Evolutionary conservation across 2,888 invertebrate genomes (phyloP), one percentile per base, ranked within the genome.

Genomic region (Aelia acuminata): DNA sequence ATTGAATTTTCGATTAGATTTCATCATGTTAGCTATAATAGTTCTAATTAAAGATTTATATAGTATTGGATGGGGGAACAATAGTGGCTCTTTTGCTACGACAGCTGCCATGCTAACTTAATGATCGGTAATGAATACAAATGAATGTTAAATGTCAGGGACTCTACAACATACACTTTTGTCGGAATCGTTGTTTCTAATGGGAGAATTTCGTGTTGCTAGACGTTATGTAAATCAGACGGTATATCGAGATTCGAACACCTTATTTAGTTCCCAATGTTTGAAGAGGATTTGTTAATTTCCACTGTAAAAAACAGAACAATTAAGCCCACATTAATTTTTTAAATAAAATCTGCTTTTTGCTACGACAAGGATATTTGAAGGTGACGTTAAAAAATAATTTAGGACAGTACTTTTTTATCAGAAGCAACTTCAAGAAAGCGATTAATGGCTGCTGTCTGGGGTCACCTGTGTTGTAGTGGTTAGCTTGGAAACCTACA

Each of bases 71-170:
- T 20, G 35, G 7, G 35, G 20, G 31, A 18, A 70, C 18, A n/a
- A 57, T 26, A n/a, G n/a, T n/a, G 26, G 15, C 57, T 57, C 57
- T 26, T 70, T 20, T 20, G 63, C 5, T 70, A 15, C 31, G 63
- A 35, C 35, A 70, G 63, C 63, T 70, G 63, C 31, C 22, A 31
- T 7, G n/a, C n/a, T n/a, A 70, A 18, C 31, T 70, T 70, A 70
- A 70, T 70, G 63, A 70, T 70, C 63, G 20, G 5, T 70, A 70
- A 70, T 70, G 63, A 70, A 70, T 70, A 70, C 63, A 70, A 70
- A 70, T 70, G 63, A 35, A 70, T 35, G 5, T 35, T 18, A 70
- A 63, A 31, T 70, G 63, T 70, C 63, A 70, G 63, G 35, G 18
- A 7, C 35, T 70, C 18, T 18, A 70, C 63, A 70, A 35, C 63